A percentile compares a stretch with the other conserved stretches of the same genome.
These are phyloP conservation scores for Antrozous pallidus DNA, from an alignment of 2,797 vertebrate genomes.

Conservation along the genomic window DNA sequence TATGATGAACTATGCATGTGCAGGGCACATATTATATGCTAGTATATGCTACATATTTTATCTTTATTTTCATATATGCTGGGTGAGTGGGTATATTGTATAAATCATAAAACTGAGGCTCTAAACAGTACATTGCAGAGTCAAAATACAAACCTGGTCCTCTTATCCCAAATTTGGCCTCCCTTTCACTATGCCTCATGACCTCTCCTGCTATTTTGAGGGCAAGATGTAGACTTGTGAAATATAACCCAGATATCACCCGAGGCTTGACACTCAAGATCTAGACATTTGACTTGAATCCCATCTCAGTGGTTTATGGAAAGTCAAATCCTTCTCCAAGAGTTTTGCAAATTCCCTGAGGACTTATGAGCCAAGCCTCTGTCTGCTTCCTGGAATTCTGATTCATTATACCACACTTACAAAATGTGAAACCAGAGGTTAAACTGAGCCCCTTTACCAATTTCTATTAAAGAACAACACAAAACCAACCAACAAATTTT, in stretches of 20 bases:
- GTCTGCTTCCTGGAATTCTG: neutral
- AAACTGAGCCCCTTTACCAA: neutral
- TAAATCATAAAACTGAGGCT: neutral
- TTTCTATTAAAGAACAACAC: neutral
- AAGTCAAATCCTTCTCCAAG: constrained; percentile 3
- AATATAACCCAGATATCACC: neutral
- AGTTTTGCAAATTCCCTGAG: constrained; percentile 17
- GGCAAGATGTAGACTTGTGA: neutral
- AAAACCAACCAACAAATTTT: neutral
- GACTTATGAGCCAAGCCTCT: neutral
- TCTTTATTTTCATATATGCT: neutral
- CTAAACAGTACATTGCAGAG: neutral
- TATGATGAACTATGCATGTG: neutral
- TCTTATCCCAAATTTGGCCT: neutral
- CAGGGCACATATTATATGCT: neutral
- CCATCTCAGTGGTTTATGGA: neutral
- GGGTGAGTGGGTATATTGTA: neutral
- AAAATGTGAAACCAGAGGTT: constrained; percentile 9
- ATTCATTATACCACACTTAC: neutral
- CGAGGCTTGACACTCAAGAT: neutral
- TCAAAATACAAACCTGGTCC: neutral
- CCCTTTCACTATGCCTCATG: neutral
- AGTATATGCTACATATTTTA: neutral
- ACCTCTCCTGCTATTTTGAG: neutral
- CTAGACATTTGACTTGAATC: neutral